Conservation (phyloP, 2,888 invertebrate genomes). For the Cerceris ruficornis region DNA sequence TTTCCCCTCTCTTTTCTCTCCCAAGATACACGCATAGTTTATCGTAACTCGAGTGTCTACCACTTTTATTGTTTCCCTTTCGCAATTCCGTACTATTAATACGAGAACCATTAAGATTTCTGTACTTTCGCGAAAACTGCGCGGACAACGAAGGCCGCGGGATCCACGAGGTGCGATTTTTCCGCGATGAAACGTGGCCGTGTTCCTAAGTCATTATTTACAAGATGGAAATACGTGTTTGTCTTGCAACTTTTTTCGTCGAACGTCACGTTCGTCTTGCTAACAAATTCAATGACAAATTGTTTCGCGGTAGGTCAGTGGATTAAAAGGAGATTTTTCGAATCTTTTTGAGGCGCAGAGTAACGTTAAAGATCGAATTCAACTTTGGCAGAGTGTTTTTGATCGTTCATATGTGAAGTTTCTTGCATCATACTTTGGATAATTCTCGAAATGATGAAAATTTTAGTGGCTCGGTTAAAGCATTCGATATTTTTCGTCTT, state of each 20-base stretch:
- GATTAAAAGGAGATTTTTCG: conserved; percentile 10
- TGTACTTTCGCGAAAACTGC: no score
- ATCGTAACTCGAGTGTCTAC: no score
- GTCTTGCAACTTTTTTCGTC: conserved; percentile 16
- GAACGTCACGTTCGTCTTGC: conserved; percentile 26
- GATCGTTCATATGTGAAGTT: no score
- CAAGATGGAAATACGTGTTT: conserved; percentile 40
- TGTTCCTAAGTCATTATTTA: conserved; percentile 49
- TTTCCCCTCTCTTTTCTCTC: not conserved
- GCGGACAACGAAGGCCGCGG: conserved; percentile 2
- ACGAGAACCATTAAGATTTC: no score
- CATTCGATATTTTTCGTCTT: no score
- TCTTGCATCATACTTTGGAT: no score
- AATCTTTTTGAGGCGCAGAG: not conserved
- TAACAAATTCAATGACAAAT: conserved; percentile 16
- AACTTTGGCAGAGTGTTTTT: no score
- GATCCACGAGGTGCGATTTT: conserved; percentile 28
- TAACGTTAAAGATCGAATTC: no score
- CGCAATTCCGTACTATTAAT: no score
- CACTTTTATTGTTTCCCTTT: no score
- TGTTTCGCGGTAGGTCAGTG: conserved; percentile 20
- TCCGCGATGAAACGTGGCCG: conserved; percentile 42
- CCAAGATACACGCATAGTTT: not conserved
- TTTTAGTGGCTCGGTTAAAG: no score
- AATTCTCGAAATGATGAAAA: no score